Evolutionary conservation across 2,888 invertebrate genomes (phyloP).

Genomic region (Lycocerus yunnanus): DNA sequence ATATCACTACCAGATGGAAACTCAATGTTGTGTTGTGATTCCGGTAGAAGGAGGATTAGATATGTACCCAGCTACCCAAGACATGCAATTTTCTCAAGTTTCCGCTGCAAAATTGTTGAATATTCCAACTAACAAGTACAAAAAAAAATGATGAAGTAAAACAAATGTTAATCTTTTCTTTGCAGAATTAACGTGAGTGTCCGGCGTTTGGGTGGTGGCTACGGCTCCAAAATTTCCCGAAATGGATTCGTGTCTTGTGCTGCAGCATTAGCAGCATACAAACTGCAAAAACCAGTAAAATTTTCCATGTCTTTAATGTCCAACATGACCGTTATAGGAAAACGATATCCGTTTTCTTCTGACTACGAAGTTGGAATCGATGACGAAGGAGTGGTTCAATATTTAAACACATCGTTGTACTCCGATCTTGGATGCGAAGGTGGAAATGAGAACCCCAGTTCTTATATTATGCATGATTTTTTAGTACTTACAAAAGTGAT

Average conservation of each 20-base stretch:
- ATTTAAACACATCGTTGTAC: constrained; percentile 62
- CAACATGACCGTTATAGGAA: constrained; percentile 73
- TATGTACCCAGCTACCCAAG: constrained; percentile 67
- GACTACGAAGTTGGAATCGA: constrained; percentile 72
- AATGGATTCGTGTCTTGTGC: constrained; percentile 64
- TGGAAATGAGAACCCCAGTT: constrained; percentile 60
- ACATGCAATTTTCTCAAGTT: constrained; percentile 64
- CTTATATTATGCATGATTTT: constrained; percentile 48
- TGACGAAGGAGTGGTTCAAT: constrained; percentile 68
- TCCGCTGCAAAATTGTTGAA: constrained; percentile 60
- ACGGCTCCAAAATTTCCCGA: constrained; percentile 77
- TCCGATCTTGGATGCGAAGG: constrained; percentile 60
- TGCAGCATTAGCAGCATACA: constrained; percentile 70
- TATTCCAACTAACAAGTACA: constrained; percentile 64
- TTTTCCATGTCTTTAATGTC: constrained; percentile 71
- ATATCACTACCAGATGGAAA: constrained; percentile 81
- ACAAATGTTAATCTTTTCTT: not conserved
- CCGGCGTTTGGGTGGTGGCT: constrained; percentile 78
- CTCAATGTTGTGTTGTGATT: constrained; percentile 65
- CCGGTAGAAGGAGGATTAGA: constrained; percentile 72
- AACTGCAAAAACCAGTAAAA: constrained; percentile 67
- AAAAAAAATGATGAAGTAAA: not conserved
- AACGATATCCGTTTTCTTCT: constrained; percentile 63
- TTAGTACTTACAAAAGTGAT: constrained; percentile 67
- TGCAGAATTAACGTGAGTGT: constrained; percentile 72